Percentiles rank a stretch among this genome's conserved stretches.
Conservation (phyloP, 2,113 vertebrate genomes). For the Pomatostomus ruficeps region DNA sequence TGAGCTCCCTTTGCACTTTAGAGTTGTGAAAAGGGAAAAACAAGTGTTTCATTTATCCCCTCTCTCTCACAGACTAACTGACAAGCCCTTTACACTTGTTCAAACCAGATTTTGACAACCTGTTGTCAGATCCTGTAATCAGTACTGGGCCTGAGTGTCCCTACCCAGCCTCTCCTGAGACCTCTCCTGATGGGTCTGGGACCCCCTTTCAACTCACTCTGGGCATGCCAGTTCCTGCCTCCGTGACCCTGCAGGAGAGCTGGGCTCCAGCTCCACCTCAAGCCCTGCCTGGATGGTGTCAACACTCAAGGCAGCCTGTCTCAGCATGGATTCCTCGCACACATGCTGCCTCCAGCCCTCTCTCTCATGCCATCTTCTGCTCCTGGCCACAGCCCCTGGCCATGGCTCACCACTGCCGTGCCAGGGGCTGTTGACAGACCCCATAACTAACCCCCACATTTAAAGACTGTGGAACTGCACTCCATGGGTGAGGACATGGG, state of each 20-base stretch:
- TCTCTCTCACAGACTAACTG: not conserved
- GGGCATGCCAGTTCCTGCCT: not conserved
- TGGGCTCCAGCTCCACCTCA: not conserved
- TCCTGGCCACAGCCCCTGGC: not conserved
- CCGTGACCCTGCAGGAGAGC: not conserved
- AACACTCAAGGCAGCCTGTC: rapidly evolving
- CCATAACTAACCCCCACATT: rapidly evolving
- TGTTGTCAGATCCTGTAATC: not conserved
- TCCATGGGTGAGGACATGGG: rapidly evolving
- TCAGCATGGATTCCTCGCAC: rapidly evolving
- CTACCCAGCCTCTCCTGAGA: not conserved
- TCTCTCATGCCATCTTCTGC: rapidly evolving
- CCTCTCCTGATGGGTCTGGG: rapidly evolving
- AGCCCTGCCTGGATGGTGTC: not conserved
- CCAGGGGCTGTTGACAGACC: not conserved
- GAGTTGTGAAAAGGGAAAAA: not conserved
- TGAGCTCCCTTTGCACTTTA: not conserved
- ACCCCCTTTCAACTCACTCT: not conserved
- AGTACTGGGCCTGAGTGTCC: too few species aligned
- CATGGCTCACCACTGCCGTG: rapidly evolving
- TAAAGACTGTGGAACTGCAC: not conserved
- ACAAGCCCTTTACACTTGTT: not conserved
- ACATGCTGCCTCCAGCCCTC: not conserved
- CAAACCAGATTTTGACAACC: not conserved
- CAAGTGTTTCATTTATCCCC: not conserved